These are phyloP conservation scores for Panopea generosa DNA, from an alignment of 2,888 invertebrate genomes.

Conservation along the genomic window DNA sequence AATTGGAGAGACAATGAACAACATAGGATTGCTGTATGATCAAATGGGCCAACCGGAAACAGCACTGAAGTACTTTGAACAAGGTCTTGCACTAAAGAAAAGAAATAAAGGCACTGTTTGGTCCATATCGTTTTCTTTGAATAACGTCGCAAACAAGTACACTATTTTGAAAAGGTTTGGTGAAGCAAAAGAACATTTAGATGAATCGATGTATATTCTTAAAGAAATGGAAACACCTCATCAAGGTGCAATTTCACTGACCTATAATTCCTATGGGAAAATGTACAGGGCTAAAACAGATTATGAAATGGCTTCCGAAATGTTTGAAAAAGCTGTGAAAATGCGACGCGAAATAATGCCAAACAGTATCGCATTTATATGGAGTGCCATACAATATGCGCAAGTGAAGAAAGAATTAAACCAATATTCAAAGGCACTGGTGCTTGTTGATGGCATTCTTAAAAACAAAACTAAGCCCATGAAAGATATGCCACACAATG, in stretches of 20 bases:
- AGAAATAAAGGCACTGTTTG: conserved; percentile 43
- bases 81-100: conserved; percentile 56
- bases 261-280: conserved; percentile 39
- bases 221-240: conserved; percentile 10
- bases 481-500: conserved; percentile 26
- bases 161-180: conserved; percentile 22
- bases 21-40: conserved; percentile 66
- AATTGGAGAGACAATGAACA: conserved; percentile 61
- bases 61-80: conserved; percentile 59
- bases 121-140: conserved; percentile 56
- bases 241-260: conserved; percentile 8
- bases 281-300: conserved; percentile 24
- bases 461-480: conserved; percentile 5
- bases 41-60: conserved; percentile 56
- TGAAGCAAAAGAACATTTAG: conserved; percentile 30
- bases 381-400: conserved; percentile 19
- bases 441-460: conserved; percentile 6
- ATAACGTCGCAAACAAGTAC: conserved; percentile 60
- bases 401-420: neutral
- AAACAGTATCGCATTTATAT: conserved; percentile 14
- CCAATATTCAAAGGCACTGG: conserved; percentile 2
- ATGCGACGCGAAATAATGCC: conserved; percentile 36
- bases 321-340: conserved; percentile 47
- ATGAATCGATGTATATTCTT: conserved; percentile 40
- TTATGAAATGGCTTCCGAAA: conserved; percentile 22